Evolutionary conservation across 2,888 invertebrate species (phyloP), one percentile per base, ranked within the genome.

Genomic region (Eulithis prunata): DNA sequence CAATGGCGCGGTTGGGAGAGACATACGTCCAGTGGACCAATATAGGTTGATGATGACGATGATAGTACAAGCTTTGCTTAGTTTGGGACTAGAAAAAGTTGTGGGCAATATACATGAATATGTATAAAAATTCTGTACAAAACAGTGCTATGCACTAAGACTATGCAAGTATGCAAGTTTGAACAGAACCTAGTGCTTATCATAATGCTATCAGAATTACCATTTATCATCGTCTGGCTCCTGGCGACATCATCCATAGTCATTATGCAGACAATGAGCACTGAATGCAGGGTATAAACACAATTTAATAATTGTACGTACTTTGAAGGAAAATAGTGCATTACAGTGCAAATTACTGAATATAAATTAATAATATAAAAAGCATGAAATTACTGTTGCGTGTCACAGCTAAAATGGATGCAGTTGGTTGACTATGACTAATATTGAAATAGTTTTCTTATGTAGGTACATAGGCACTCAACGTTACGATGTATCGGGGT

Each of bases 201-300:
- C 7, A 32, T 12, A 5, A 36, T 7, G n/a, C 53, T 57, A 49
- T 53, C 47, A 62, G 28, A 11, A 4, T 21, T 12, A 45, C 45
- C 51, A 58, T 58, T 62, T 47, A 58, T 62, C 41, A 62, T 43
- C 45, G 63, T 63, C 67, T 67, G 45, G 63, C 47, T 61, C 0
- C 4, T 47, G 66, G 59, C 66, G 66, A 67, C 66, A 60, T 54
- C 11, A 55, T 36, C 54, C 45, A 41, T 55, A 47, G 46, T 49
- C n/a, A 62, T 59, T 57, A 63, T 63, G 54, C 59, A 64, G 64
- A 54, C 57, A 63, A 57, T 49, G 57, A 53, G 14, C 49, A 41
- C 47, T 64, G 53, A 53, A 43, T 38, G 45, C 49, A 49, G 36
- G 57, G 21, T 12, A 46, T 55, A 60, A 52, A 52, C 32, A 58